Percentiles rank a stretch among this genome's conserved stretches.
These are phyloP conservation scores for Ethmia dodecea DNA, from an alignment of 2,888 invertebrate species.

Conservation along the genomic window DNA sequence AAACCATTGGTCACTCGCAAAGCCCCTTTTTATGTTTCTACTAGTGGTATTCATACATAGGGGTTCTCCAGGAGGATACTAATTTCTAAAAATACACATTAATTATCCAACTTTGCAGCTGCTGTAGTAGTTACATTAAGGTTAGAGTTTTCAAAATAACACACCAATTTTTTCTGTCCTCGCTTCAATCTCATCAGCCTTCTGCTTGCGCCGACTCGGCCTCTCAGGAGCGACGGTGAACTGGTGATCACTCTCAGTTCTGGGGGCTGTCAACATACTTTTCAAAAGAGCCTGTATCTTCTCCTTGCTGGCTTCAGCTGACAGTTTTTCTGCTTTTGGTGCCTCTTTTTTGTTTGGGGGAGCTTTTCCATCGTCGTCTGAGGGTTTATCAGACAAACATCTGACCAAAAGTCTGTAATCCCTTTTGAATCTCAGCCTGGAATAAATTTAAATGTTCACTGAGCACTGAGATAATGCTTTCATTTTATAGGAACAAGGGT, in stretches of 20 bases:
- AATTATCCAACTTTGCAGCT: too few species aligned
- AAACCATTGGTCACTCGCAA: too few species aligned
- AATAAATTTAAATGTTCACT: too few species aligned
- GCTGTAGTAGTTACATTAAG: too few species aligned
- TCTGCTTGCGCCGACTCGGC: constrained; percentile 29
- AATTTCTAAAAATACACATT: too few species aligned
- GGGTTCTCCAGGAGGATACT: too few species aligned
- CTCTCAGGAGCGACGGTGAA: constrained; percentile 51
- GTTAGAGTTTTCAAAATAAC: too few species aligned
- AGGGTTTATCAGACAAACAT: constrained; percentile 43
- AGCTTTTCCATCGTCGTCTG: constrained; percentile 44
- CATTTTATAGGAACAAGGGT: too few species aligned
- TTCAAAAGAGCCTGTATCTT: constrained; percentile 64
- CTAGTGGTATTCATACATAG: too few species aligned
- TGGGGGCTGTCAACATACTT: constrained; percentile 55
- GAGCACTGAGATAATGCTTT: too few species aligned
- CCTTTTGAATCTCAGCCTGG: constrained; percentile 25
- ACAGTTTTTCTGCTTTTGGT: constrained; percentile 24
- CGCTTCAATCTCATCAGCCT: constrained; percentile 40
- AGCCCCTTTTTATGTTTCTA: too few species aligned
- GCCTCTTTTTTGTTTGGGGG: constrained; percentile 14
- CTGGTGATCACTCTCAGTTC: constrained; percentile 53
- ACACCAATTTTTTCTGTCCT: constrained; percentile 60
- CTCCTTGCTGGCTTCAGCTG: constrained; percentile 41
- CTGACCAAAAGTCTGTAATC: constrained; percentile 40